Base-by-base conservation (phyloP, 2,888 invertebrate genomes). In the Lypha dubia region DNA sequence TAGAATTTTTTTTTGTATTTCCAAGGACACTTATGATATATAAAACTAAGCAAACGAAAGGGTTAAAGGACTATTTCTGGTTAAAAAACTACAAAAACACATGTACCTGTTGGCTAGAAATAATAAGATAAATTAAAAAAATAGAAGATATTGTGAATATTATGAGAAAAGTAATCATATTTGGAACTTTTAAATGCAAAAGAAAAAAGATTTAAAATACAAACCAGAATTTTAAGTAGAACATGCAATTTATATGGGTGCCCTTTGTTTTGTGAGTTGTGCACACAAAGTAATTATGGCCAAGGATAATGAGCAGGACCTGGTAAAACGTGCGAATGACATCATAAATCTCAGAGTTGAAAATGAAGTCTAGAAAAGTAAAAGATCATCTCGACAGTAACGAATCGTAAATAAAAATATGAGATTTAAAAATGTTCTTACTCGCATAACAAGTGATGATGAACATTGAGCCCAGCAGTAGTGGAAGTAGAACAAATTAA, bases 281-380 rank as follows among this genome's bases (percentile, higher is more conserved):
- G 35, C 38, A 49, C 17, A 38, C 76, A 83, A 79, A 79, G 28
- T 56, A 73, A 74, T 74, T 75, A 53, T 53, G 63, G 74, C 70
- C 84, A 84, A 84, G 79, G 84, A 58, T 58, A 83, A 77, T 73
- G 77, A 60, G 63, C 67, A 73, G 44, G 62, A 68, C 58, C 53
- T 60, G 62, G 73, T 68, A 51, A 80, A 80, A 74, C 74, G 60
- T 67, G 73, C 49, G 67, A 74, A 51, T 73, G 58, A 60, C 82
- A 83, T 62, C 71, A 73, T 77, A 83, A 68, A 77, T 28, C 53
- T 6, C 7, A 74, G 51, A 80, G n/a, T 46, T 75, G 15, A 38
- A 68, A 22, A 32, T 35, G 32, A 74, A 51, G 17, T 49, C n/a
- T 58, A 28, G 11, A 62, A 63, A 71, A 73, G 60, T 51, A 32